Evolutionary conservation across 1,140 invertebrate species (phyloP), one percentile per base, ranked within the genome.

Genomic region (Caenorhabditis briggsae): DNA sequence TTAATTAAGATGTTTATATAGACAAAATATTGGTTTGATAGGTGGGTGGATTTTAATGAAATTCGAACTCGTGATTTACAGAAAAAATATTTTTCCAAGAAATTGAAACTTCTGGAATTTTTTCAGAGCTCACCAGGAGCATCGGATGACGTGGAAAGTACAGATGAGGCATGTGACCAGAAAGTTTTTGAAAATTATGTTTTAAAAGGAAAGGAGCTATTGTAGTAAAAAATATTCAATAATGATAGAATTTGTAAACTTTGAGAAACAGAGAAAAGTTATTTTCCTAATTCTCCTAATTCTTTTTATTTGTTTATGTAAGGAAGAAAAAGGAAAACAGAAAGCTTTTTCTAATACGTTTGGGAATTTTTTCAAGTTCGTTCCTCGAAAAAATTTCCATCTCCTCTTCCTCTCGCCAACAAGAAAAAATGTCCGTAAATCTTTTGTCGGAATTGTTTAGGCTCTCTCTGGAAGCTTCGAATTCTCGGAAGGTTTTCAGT

Each of bases 361-460:
- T 61, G 59, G 59, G 59, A 61, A 61, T 61, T 20, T 25, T 58
- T 58, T 16, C 50, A 16, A 53, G 50, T 61, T 61, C 59, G 59
- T 61, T 61, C 59, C 59, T 61, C 20, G 59, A 61, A 61, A n/a
- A 61, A 18, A 61, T 25, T 25, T 11, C 23, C 18, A 25, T 61
- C 2, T 61, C 12, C 25, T 61, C 23, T 6, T 16, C n/a, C 56
- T 58, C 50, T 53, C 50, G 16, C 33, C 33, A 33, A 33, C 33
- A 33, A 33, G 33, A 33, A 33, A 16, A 53, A 11, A 14, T 14
- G 50, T 53, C 50, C 50, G 50, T 58, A 58, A 58, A 58, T 58
- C 56, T 58, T 58, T 20, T n/a, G 18, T 58, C 56, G 20, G 56
- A 58, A 58, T 58, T 58, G 18, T 18, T 58, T 58, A n/a, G 56